Conservation (phyloP, 2,113 vertebrate genomes). For the Odobenus rosmarus region DNA sequence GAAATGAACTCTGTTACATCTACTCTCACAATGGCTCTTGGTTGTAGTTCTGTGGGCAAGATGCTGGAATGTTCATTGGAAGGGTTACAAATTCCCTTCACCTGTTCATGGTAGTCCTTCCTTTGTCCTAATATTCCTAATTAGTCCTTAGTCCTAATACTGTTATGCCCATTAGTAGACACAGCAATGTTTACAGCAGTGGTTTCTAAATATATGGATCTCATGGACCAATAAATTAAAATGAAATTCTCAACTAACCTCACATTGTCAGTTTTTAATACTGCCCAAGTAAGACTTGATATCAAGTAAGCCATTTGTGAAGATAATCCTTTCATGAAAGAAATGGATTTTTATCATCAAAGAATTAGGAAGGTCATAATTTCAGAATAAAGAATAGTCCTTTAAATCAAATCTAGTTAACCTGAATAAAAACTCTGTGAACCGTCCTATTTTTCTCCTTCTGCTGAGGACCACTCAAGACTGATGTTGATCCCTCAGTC, state of each 20-base stretch:
- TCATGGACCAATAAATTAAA: conserved; percentile 1
- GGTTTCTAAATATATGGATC: conserved; percentile 17
- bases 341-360: background rate
- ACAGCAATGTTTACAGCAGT: background rate
- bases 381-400: background rate
- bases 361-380: background rate
- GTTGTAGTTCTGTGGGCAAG: background rate
- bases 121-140: background rate
- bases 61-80: background rate
- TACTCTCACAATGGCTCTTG: background rate
- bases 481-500: background rate
- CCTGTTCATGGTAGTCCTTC: background rate
- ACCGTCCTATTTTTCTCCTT: conserved; percentile 14
- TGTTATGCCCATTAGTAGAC: background rate
- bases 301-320: conserved; percentile 26
- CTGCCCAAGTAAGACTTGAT: background rate
- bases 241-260: conserved; percentile 15
- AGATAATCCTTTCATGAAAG: conserved; percentile 26
- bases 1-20: background rate
- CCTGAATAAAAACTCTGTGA: background rate
- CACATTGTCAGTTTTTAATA: conserved; percentile 6
- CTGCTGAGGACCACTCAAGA: background rate
- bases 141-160: background rate
- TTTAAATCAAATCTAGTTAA: conserved; percentile 21
- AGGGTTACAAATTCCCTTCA: background rate